phyloP scores from a whole-genome alignment of 2,888 invertebrate genomes.

The Scrobipalpa atriplicella region DNA sequence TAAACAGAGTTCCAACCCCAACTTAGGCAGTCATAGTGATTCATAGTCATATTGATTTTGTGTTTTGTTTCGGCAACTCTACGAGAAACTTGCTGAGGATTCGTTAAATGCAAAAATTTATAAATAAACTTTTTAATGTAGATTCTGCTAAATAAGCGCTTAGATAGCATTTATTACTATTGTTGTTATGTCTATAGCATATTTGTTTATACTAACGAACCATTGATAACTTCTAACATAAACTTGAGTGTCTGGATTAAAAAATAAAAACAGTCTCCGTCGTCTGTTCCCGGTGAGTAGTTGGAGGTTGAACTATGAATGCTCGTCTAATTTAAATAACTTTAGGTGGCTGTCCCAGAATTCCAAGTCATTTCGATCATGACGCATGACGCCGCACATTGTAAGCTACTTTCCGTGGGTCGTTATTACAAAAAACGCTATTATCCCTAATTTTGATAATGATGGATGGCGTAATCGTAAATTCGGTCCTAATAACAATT shows the following conservation, averaged over 20 bases:
- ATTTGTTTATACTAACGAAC: neutral
- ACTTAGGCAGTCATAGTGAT: too few species aligned
- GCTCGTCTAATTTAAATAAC: constrained; percentile 1
- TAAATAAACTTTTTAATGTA: too few species aligned
- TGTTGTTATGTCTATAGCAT: constrained; percentile 2
- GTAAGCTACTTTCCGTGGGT: neutral
- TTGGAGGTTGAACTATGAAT: neutral
- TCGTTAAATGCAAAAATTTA: too few species aligned
- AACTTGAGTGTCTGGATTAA: neutral
- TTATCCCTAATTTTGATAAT: neutral
- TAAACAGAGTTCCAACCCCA: too few species aligned
- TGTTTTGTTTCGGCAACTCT: too few species aligned
- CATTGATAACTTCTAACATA: neutral
- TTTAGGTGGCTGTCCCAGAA: neutral
- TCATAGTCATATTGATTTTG: too few species aligned
- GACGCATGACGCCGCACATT: constrained; percentile 6
- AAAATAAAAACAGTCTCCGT: neutral
- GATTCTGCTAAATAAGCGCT: neutral
- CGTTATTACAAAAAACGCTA: neutral
- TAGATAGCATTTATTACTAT: neutral
- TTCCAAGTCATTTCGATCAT: constrained; percentile 5
- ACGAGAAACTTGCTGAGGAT: too few species aligned
- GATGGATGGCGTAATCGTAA: neutral
- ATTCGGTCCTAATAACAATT: neutral
- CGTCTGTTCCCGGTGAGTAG: neutral